Evolutionary conservation across 1,140 invertebrate species (phyloP).

Genomic region (Lucilia cuprina): DNA sequence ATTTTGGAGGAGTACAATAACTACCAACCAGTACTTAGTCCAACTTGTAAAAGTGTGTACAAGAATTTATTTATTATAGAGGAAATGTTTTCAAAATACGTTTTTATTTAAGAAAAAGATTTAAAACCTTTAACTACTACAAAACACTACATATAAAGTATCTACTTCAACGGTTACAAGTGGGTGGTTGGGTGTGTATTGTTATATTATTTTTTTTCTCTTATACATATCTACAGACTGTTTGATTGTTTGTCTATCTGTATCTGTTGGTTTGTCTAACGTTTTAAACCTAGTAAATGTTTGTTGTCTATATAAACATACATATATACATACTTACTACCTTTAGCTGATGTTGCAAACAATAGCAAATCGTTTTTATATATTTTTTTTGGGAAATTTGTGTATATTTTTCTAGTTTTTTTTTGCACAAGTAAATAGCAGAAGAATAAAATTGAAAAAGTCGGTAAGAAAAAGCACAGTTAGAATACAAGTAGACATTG

Average conservation of each 20-base stretch:
- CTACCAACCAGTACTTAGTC: not conserved
- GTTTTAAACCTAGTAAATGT: not conserved
- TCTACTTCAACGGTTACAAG: not conserved
- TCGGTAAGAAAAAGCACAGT: not conserved
- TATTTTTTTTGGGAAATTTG: not conserved
- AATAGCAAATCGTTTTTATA: slow-evolving; percentile 5
- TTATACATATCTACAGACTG: not conserved
- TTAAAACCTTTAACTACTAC: not conserved
- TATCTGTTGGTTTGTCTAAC: not conserved
- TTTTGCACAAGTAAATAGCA: not conserved
- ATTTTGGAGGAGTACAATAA: not conserved
- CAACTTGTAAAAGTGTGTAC: no score
- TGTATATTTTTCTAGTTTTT: not conserved
- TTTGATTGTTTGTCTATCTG: not conserved
- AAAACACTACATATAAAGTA: not conserved
- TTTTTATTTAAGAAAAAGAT: not conserved
- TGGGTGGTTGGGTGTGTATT: slow-evolving; percentile 1
- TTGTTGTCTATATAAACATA: not conserved
- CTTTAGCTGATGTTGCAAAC: slow-evolving; percentile 5
- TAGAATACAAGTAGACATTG: not conserved
- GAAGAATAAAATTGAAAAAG: not conserved
- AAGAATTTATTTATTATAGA: not conserved
- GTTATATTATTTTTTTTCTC: not conserved
- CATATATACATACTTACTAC: not conserved
- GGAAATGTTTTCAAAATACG: not conserved